These are phyloP conservation scores for Chaetura pelagica DNA, from an alignment of 2,113 vertebrate genomes.

Conservation along the genomic window DNA sequence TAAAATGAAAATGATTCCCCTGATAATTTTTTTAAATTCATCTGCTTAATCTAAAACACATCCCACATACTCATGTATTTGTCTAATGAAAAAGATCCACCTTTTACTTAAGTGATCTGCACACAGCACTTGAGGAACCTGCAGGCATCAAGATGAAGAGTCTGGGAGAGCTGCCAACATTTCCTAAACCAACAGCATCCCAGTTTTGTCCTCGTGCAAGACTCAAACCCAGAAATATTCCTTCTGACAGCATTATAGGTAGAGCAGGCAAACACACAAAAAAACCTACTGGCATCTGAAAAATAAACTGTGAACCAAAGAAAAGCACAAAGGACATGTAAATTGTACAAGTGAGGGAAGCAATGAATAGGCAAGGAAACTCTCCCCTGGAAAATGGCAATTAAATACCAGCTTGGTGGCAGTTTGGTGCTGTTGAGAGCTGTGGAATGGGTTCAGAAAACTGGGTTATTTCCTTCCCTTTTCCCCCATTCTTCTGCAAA, in stretches of 20 bases:
- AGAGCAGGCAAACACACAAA: neutral
- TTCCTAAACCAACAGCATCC: neutral
- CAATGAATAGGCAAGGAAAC: neutral
- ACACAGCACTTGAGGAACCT: neutral
- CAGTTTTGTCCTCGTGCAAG: neutral
- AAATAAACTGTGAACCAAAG: neutral
- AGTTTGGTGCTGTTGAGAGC: neutral
- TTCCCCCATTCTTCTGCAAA: neutral
- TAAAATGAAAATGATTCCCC: neutral
- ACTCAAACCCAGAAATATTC: neutral
- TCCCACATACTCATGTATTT: neutral
- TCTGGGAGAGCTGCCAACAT: conserved; percentile 32
- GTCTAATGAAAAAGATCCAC: neutral
- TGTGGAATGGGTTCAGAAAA: neutral
- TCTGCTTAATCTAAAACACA: neutral
- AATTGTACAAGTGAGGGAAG: neutral
- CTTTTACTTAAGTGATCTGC: neutral
- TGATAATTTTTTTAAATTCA: neutral
- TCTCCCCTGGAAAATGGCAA: neutral
- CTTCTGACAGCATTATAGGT: neutral
- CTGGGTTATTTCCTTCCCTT: neutral
- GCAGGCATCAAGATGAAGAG: neutral
- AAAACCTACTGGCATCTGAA: fast-evolving
- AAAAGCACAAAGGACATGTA: neutral
- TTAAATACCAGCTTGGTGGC: neutral